Percentiles rank a stretch among this genome's conserved stretches.
These are phyloP conservation scores for Lepidocyrtoides sp. DNA, from an alignment of 2,888 invertebrate species.

Conservation along the genomic window DNA sequence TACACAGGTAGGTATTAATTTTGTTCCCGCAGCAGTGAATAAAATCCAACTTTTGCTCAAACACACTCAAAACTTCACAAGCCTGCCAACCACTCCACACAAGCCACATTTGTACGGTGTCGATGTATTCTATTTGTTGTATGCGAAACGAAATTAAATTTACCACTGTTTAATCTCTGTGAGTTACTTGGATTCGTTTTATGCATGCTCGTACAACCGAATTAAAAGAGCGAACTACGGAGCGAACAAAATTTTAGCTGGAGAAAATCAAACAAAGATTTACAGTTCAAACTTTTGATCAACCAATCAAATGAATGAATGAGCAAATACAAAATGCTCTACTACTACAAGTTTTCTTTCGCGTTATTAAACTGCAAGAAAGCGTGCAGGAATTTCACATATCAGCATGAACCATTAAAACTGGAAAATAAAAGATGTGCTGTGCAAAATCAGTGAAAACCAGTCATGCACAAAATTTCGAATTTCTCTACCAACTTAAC, in stretches of 20 bases:
- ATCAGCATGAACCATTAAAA: conserved; percentile 23
- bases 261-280: conserved; percentile 48
- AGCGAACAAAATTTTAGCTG: not conserved
- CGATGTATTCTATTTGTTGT: no score
- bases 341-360: conserved; percentile 5
- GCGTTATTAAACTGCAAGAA: not conserved
- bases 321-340: conserved; percentile 33
- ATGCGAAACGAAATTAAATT: not conserved
- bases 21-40: not conserved
- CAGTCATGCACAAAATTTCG: conserved; percentile 36
- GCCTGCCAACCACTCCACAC: no score
- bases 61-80: not conserved
- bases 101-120: not conserved
- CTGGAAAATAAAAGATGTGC: not conserved
- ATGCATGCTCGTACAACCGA: no score
- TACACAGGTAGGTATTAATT: not conserved
- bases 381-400: conserved; percentile 18
- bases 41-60: not conserved
- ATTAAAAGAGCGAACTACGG: not conserved
- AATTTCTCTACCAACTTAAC: not conserved
- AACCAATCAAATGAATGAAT: conserved; percentile 52
- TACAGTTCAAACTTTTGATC: conserved; percentile 32
- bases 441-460: not conserved
- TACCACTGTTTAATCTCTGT: not conserved
- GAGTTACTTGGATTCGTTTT: not conserved